A percentile compares a stretch with the other conserved stretches of the same genome.
These are phyloP conservation scores for Pampus argenteus DNA, from an alignment of 2,797 vertebrate species.

Conservation along the genomic window DNA sequence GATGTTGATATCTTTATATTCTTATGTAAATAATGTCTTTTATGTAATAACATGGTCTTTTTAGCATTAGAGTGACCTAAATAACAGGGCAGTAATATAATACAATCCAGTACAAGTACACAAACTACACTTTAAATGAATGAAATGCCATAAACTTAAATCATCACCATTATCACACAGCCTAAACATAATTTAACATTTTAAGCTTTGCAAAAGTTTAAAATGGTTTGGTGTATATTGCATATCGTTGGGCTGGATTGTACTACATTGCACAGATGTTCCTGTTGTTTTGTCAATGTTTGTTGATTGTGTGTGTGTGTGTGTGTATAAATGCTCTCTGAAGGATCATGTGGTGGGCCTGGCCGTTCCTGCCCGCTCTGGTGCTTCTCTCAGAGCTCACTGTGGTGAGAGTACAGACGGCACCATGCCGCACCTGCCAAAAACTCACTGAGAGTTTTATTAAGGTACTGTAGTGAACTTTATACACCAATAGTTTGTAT, in stretches of 20 bases:
- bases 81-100: background rate
- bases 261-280: background rate
- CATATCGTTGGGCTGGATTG: background rate
- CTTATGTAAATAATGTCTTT: background rate
- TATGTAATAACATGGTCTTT: too few relatives aligned
- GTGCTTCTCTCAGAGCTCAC: conserved; percentile 81
- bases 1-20: background rate
- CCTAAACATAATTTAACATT: background rate
- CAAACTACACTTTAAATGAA: background rate
- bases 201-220: background rate
- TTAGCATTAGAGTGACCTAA: background rate
- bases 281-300: background rate
- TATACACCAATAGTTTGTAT: too few relatives aligned
- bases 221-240: background rate
- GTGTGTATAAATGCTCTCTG: conserved; percentile 1
- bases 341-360: conserved; percentile 80
- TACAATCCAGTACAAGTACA: background rate
- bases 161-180: background rate
- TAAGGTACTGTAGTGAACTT: conserved; percentile 81
- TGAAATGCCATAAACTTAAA: background rate
- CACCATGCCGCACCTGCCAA: conserved; percentile 91
- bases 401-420: conserved; percentile 80
- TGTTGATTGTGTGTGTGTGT: conserved; percentile 7
- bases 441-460: conserved; percentile 91
- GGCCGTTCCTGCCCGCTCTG: conserved; percentile 77